These are phyloP conservation scores for Centroberyx gerrardi DNA, from an alignment of 2,797 vertebrate species.

Conservation along the genomic window DNA sequence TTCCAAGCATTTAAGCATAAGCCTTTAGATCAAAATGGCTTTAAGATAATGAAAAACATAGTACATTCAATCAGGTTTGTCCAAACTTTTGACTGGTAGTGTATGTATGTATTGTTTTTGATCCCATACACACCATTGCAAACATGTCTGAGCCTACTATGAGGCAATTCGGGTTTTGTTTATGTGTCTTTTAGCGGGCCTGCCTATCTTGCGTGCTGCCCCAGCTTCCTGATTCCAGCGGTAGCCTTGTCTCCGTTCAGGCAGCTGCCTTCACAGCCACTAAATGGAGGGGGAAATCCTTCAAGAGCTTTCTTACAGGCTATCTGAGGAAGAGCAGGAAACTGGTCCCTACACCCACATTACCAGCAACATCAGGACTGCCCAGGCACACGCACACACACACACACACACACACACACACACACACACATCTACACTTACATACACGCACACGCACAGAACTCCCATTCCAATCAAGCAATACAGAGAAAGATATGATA, in stretches of 20 bases:
- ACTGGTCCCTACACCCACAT: not conserved
- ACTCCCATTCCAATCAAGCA: not conserved
- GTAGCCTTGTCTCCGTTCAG: not conserved
- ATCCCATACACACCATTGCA: not conserved
- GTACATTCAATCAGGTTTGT: too few relatives aligned
- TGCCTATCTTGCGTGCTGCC: not conserved
- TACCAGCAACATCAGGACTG: not conserved
- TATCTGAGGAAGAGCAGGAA: constrained; percentile 41
- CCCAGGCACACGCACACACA: not conserved
- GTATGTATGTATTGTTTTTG: not conserved
- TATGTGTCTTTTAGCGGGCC: constrained; percentile 6
- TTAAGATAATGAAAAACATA: too few relatives aligned
- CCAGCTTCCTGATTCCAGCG: constrained; percentile 38
- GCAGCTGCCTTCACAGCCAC: not conserved
- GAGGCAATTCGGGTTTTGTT: not conserved
- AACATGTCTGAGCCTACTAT: not conserved
- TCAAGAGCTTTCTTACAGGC: constrained; percentile 26
- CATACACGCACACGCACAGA: not conserved
- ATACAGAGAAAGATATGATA: not conserved
- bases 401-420: not conserved
- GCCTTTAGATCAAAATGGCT: too few relatives aligned
- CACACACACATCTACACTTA: not conserved
- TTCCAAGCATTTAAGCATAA: too few relatives aligned
- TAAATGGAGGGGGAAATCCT: constrained; percentile 54
- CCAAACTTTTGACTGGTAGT: too few relatives aligned